These are phyloP conservation scores for Myoxocephalus aenaeus DNA, from an alignment of 2,797 vertebrate genomes.

Conservation along the genomic window DNA sequence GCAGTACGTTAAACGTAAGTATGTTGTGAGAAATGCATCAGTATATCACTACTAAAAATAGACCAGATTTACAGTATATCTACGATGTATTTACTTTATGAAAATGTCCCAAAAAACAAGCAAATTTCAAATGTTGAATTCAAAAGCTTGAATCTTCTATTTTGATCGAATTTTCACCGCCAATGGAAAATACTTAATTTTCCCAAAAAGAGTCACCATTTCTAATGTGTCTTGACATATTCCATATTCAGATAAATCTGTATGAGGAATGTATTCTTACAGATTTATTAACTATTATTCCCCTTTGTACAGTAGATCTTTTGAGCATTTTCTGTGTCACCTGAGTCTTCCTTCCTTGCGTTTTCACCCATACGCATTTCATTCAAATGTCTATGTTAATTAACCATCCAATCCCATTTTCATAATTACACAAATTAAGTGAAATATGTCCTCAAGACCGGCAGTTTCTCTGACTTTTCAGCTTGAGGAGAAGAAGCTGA, in stretches of 20 bases:
- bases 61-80: not conserved
- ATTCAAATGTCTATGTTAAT: conserved; percentile 1
- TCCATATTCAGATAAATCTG: not conserved
- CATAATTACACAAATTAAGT: not conserved
- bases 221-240: not conserved
- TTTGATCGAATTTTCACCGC: not conserved
- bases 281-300: not conserved
- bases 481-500: not conserved
- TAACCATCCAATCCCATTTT: not conserved
- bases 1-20: not conserved
- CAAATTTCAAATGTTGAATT: not conserved
- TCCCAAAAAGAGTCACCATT: not conserved
- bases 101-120: not conserved
- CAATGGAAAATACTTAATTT: not conserved
- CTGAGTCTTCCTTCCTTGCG: not conserved
- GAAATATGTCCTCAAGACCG: not conserved
- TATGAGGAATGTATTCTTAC: not conserved
- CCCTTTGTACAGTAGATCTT: not conserved
- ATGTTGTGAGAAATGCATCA: not conserved
- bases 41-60: not conserved
- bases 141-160: not conserved
- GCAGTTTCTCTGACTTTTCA: not conserved
- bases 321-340: not conserved
- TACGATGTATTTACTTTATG: no score
- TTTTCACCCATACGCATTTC: not conserved